Base-by-base conservation (phyloP, 2,113 vertebrate genomes). In the Mirza zaza region DNA sequence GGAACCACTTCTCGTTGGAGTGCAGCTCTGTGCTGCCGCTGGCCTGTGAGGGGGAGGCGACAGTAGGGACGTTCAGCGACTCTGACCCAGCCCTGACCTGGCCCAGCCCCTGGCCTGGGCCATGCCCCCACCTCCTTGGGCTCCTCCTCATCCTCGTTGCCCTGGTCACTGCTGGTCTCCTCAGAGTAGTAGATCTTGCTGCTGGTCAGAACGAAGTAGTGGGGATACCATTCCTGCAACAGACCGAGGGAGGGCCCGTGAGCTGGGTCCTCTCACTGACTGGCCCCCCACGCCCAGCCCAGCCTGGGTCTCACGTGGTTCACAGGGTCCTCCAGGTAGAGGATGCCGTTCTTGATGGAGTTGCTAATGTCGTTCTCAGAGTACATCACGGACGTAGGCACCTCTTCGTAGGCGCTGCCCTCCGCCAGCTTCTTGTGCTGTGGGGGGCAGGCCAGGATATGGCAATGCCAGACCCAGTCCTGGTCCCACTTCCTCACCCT, bases 351-450 rank as follows among this genome's bases (percentile, higher is more conserved):
- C 98, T 99, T 99, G 98, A 99, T 99, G 88, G 99, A 99, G 98
- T 99, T 99, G 98, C 99, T 99, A 98, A 99, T 99, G 97, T 99
- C 99, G 0, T 99, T 99, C 98, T 99, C 99, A 0, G 99, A 99
- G 98, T 99, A 99, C 92, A 99, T 99, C 0, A 99, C 99, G 0
- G 99, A 99, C 0, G 99, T 99, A 57, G 99, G 99, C 73, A 99
- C 99, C 96, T 99, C 99, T 96, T 99, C 99, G 0, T 99, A 99
- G 80, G 99, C 99, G 25, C 99, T 99, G 97, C 99, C 99, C 96
- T 99, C 99, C 0, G 99, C 99, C 61, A 99, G 99, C 98, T 99
- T 99, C 99, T 99, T 99, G 99, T 99, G 99, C 99, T 99, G 97
- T 15, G 91, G 90, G 91, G 4, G 32, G 3, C 61, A 75, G 15